Base-by-base conservation (phyloP, 2,113 vertebrate genomes). In the Corythaeola cristata region DNA sequence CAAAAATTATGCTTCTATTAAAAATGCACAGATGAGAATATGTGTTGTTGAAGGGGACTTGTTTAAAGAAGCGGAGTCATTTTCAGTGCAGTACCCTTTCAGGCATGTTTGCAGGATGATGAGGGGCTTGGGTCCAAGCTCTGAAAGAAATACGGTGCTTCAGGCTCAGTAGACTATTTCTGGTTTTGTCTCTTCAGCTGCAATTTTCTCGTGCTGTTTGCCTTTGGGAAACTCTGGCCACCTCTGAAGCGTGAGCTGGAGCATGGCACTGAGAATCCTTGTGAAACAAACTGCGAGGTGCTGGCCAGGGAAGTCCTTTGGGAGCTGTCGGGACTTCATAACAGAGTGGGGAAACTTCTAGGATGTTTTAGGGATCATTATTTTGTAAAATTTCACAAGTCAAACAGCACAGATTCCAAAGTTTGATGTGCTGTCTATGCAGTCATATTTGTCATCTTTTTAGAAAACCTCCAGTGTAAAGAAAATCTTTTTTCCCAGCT, bases 1-100 rank as follows among this genome's bases (percentile, higher is more conserved):
- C 76, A 97, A 97, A 98, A 95, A 90, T 53, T 93, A 96, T 84
- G 18, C 74, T 71, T 89, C 60, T 93, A 92, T 97, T 97, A 96
- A 97, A 97, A 96, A 72, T 90, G 82, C 69, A 84, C 95, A 97
- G 90, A 95, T 96, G 93, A 95, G 77, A 87, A 88, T 94, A 94
- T 11, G 89, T 97, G 90, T 73, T 91, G 71, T 62, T 96, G 96
- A 96, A 86, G 86, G 81, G 91, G 58, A 86, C 83, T 83, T 81
- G 71, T 97, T 92, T 97, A 94, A 91, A 97, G 72, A 92, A 86
- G 23, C 35, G 91, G 45, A 67, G 62, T 77, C 1, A 47, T 86
- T 90, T 96, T 69, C 26, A n/a, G 9, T 71, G 28, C 39, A 81
- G 32, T 90, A 47, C 39, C n/a, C 78, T 94, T 95, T 72, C 76